Evolutionary conservation across 2,797 vertebrate genomes (phyloP), one percentile per base, ranked within the genome.

Genomic region (Sebastiscus albofasciatus): DNA sequence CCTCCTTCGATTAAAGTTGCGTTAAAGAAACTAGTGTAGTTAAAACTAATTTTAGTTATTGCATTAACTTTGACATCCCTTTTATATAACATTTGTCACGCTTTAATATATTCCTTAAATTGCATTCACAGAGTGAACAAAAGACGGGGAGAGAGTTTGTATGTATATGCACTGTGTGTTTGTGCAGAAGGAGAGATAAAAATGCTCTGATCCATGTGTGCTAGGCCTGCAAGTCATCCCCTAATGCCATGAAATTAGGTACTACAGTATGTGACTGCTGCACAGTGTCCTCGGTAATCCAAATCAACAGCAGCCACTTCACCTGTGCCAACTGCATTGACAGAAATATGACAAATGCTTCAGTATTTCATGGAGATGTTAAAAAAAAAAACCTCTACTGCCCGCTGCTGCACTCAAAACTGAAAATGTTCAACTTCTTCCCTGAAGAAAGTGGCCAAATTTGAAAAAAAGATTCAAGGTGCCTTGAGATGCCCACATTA

Each of bases 271-370:
- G 33, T 55, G 77, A 70, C 72, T 75, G 67, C 72, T 75, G 67
- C 42, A 71, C 34, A 39, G 52, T 31, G 7, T 60, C 68, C 31
- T 20, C 42, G 11, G 16, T 66, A 49, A 86, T 81, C 33, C 36
- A 83, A 69, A 71, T 72, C 58, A 80, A 59, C 42, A 66, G 70
- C 33, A 14, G 33, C 26, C 60, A 22, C 52, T 67, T 77, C 75
- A 77, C 33, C 46, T 77, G 14, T 61, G 58, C 34, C 81, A 58
- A 34, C 27, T 61, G 26, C 59, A 81, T 36, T 73, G 78, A 85
- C 54, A 75, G 72, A 82, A 78, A 72, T 60, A 27, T 64, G 74
- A 74, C 33, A 64, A 56, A 59, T 12, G 29, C 27, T 64, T 65
- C 65, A 59, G 33, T 36, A 72, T 59, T 79, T 80, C 31, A 81